phyloP scores from a whole-genome alignment of 2,888 invertebrate species.

The Patella ulyssiponensis region DNA sequence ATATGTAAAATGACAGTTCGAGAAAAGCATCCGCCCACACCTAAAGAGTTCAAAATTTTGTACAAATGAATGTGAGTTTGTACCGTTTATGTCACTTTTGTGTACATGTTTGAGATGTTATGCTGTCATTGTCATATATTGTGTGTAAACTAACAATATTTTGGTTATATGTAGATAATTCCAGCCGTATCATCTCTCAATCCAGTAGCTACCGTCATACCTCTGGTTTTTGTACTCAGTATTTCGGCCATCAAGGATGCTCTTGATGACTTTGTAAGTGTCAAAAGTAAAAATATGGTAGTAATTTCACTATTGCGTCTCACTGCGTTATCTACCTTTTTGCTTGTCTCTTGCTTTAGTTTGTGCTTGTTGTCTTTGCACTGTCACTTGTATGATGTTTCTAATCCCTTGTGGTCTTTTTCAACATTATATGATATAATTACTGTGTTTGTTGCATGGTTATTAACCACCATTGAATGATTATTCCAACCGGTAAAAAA shows the following conservation, averaged over 20 bases:
- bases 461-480: neutral
- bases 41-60: too few species aligned
- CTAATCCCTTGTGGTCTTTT: neutral
- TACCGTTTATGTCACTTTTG: too few species aligned
- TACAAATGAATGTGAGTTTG: too few species aligned
- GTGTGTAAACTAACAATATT: too few species aligned
- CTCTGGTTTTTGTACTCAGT: slow-evolving; percentile 92
- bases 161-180: slow-evolving; percentile 78
- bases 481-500: too few species aligned
- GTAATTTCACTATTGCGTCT: too few species aligned
- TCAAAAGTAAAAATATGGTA: neutral
- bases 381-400: neutral
- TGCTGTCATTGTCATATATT: too few species aligned
- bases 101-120: too few species aligned
- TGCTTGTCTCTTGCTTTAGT: neutral
- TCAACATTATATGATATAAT: neutral
- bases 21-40: too few species aligned
- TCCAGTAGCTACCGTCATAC: slow-evolving; percentile 96
- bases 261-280: slow-evolving; percentile 96
- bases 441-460: neutral
- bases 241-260: slow-evolving; percentile 97
- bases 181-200: slow-evolving; percentile 97
- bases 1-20: too few species aligned
- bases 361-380: neutral
- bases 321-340: neutral